Conservation (phyloP, 1,140 invertebrate species). For the Neodiprion fabricii region DNA sequence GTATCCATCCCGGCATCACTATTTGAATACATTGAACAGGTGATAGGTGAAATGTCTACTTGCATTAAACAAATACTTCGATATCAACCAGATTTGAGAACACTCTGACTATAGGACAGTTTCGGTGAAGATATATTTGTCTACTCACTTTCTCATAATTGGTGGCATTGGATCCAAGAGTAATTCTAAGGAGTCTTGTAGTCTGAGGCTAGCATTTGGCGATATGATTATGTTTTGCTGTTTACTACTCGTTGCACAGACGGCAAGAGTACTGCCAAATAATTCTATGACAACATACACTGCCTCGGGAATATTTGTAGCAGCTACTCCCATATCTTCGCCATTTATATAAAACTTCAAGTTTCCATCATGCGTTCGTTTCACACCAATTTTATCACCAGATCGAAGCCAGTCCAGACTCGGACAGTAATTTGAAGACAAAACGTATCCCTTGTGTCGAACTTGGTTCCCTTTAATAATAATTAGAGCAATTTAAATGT, state of each 20-base stretch:
- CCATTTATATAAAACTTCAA: constrained; percentile 77
- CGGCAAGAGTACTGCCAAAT: constrained; percentile 70
- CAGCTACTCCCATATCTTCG: constrained; percentile 84
- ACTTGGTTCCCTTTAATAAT: constrained; percentile 69
- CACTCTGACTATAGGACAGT: no score
- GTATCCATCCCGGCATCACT: constrained; percentile 56
- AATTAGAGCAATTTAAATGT: constrained; percentile 19
- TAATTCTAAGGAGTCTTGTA: constrained; percentile 71
- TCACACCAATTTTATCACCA: constrained; percentile 75
- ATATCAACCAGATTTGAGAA: no score
- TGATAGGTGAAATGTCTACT: background rate
- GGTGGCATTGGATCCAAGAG: constrained; percentile 65
- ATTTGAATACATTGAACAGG: constrained; percentile 2
- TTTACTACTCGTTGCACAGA: constrained; percentile 68
- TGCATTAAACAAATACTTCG: no score
- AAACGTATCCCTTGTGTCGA: constrained; percentile 65
- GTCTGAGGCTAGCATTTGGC: constrained; percentile 65
- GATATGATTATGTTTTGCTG: constrained; percentile 59
- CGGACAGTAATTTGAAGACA: constrained; percentile 71
- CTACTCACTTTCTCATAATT: constrained; percentile 50
- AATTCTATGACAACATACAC: constrained; percentile 80
- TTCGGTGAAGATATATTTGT: background rate
- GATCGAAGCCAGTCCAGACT: constrained; percentile 81
- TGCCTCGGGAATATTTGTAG: constrained; percentile 77
- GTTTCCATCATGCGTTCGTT: constrained; percentile 66